phyloP scores from a whole-genome alignment of 2,113 vertebrate species.

The Camelus dromedarius region DNA sequence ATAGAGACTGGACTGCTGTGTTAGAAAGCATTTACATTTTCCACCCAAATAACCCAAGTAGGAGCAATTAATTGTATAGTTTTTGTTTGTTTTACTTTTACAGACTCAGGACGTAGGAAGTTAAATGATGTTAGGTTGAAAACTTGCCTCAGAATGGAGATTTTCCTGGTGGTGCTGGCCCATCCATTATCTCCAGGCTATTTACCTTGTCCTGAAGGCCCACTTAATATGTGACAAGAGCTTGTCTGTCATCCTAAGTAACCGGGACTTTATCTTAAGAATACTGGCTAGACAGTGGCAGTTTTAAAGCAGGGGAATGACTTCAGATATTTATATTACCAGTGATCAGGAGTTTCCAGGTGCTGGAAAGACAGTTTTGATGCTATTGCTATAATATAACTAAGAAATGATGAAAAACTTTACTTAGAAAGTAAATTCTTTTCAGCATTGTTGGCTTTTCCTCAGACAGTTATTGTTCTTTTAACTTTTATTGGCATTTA shows the following conservation, averaged over 20 bases:
- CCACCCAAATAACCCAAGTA: neutral
- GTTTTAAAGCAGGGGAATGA: neutral
- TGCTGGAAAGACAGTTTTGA: neutral
- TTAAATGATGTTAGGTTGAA: neutral
- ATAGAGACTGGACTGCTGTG: neutral
- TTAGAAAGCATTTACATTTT: constrained; percentile 1
- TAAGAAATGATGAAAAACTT: neutral
- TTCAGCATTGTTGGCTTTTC: neutral
- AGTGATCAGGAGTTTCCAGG: neutral
- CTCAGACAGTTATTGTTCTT: neutral
- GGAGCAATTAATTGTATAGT: neutral
- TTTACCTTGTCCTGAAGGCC: neutral
- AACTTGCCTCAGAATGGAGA: neutral
- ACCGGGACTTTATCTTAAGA: neutral
- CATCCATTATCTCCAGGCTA: neutral
- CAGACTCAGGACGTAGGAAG: neutral
- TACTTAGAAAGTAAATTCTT: neutral
- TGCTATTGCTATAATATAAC: neutral
- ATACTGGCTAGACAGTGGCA: neutral
- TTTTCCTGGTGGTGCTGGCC: neutral
- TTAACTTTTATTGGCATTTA: neutral
- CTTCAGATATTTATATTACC: neutral
- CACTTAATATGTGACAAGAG: neutral
- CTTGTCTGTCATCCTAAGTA: neutral
- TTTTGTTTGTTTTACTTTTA: neutral